A percentile compares a stretch with the other conserved stretches of the same genome.
Conservation (phyloP, 2,888 invertebrate species). For the Philaethria dido region DNA sequence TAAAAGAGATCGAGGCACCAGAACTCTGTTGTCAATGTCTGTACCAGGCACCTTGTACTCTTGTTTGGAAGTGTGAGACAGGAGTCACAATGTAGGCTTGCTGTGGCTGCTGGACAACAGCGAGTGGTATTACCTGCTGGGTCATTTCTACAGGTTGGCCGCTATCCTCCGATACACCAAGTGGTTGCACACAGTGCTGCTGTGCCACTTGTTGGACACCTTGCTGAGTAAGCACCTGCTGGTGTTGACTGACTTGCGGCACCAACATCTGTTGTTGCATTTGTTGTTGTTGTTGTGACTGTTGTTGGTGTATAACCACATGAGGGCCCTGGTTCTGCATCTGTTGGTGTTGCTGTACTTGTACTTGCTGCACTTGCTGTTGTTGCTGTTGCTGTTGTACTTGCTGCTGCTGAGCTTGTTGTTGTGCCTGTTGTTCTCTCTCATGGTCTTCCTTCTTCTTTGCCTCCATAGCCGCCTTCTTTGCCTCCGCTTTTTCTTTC, state of each 20-base stretch:
- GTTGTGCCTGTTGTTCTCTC: conserved; percentile 70
- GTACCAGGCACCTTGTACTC: conserved; percentile 85
- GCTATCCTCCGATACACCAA: conserved; percentile 76
- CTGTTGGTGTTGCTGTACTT: conserved; percentile 75
- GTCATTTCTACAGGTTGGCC: conserved; percentile 85
- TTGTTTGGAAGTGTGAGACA: conserved; percentile 86
- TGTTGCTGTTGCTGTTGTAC: conserved; percentile 68
- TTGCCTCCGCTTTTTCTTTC: conserved; percentile 78
- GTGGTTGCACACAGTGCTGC: conserved; percentile 78
- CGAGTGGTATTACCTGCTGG: conserved; percentile 86
- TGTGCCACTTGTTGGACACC: conserved; percentile 74
- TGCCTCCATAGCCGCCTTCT: conserved; percentile 78
- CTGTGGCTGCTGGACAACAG: conserved; percentile 86
- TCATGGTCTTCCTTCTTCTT: conserved; percentile 80
- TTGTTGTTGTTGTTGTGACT: conserved; percentile 60
- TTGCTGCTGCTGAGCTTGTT: conserved; percentile 66
- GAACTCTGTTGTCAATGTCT: conserved; percentile 69
- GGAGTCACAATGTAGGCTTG: conserved; percentile 87
- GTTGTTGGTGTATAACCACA: conserved; percentile 76
- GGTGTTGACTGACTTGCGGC: conserved; percentile 80
- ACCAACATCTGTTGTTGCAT: conserved; percentile 81
- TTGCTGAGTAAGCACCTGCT: conserved; percentile 75
- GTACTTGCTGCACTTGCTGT: conserved; percentile 71
- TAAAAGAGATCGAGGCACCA: conserved; percentile 47
- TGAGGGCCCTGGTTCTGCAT: conserved; percentile 69